Evolutionary conservation across 2,113 vertebrate genomes (phyloP).

Genomic region (Pluvianellus socialis): DNA sequence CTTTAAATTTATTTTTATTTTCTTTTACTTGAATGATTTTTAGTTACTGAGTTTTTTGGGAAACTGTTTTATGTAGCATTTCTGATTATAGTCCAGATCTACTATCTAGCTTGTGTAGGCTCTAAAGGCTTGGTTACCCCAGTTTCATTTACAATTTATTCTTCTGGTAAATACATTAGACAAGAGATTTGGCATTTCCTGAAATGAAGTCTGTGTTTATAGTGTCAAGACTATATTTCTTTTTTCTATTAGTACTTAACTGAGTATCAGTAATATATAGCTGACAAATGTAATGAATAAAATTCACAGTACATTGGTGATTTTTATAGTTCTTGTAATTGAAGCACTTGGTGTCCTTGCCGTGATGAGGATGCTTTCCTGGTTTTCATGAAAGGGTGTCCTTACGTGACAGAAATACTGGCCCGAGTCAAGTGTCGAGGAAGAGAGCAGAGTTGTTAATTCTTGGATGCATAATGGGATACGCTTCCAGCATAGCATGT

Average conservation of each 20-base stretch:
- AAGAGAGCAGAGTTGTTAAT: neutral
- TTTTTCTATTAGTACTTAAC: neutral
- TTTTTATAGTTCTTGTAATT: constrained; percentile 23
- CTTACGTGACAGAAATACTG: neutral
- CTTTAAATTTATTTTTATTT: neutral
- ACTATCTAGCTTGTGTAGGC: neutral
- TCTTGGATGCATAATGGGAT: neutral
- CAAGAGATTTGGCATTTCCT: neutral
- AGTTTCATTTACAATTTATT: neutral
- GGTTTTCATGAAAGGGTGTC: neutral
- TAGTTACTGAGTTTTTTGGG: neutral
- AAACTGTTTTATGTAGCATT: neutral
- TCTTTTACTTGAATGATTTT: neutral
- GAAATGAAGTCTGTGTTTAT: neutral
- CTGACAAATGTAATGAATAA: neutral
- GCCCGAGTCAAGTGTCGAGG: neutral
- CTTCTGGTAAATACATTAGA: neutral
- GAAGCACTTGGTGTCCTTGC: constrained; percentile 21
- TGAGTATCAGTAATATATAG: neutral
- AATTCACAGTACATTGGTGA: neutral
- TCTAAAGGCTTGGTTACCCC: neutral
- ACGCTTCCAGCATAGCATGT: fast-evolving
- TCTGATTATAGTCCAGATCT: neutral
- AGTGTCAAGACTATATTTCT: neutral
- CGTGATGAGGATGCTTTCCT: neutral